phyloP scores from a whole-genome alignment of 2,888 invertebrate species.

The Cheilosia pagana region DNA sequence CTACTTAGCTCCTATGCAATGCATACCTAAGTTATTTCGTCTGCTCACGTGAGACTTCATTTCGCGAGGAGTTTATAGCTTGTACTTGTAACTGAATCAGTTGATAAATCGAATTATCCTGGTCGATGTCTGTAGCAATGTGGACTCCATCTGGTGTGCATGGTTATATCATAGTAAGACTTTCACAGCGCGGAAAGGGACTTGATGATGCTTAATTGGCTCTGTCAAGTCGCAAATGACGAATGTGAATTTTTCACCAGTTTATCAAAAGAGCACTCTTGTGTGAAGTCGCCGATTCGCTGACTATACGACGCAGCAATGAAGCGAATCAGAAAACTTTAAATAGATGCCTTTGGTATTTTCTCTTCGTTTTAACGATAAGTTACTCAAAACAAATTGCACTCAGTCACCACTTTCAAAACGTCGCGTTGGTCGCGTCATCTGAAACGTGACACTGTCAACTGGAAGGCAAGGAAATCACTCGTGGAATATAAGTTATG shows the following conservation, averaged over 20 bases:
- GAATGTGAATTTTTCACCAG: conserved; percentile 16
- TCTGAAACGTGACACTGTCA: conserved; percentile 26
- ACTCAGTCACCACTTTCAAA: conserved; percentile 12
- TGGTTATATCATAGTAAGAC: conserved; percentile 26
- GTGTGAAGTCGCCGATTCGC: background rate
- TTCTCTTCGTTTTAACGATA: background rate
- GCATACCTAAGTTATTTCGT: conserved; percentile 14
- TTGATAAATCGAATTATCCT: conserved; percentile 49
- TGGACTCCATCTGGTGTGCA: background rate
- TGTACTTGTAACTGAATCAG: conserved; percentile 20
- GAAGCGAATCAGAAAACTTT: background rate
- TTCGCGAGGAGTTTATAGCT: conserved; percentile 22
- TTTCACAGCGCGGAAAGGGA: conserved; percentile 1
- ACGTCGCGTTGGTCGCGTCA: too few species aligned
- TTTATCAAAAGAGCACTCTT: background rate
- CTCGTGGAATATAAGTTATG: conserved; percentile 41
- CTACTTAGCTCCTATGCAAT: conserved; percentile 23
- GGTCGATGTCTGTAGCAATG: background rate
- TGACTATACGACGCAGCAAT: background rate
- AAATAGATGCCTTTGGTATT: background rate
- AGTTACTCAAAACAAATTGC: background rate
- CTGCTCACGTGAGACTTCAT: conserved; percentile 28
- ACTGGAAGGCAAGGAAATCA: background rate
- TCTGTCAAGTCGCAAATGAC: conserved; percentile 27
- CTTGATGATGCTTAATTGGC: conserved; percentile 33